phyloP scores from a whole-genome alignment of 2,888 invertebrate genomes.

The Nycteola revayana region DNA sequence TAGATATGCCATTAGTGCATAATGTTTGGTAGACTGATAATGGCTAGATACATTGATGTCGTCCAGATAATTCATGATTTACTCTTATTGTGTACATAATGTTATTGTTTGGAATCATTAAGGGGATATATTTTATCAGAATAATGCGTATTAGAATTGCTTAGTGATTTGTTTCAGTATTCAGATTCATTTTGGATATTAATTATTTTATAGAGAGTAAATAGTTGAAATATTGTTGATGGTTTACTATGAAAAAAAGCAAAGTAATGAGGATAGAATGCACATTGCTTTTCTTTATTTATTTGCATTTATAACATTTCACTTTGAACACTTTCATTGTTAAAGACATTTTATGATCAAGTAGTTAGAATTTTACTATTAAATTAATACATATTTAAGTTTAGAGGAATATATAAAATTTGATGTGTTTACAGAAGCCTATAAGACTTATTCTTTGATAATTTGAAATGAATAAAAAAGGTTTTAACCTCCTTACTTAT shows the following conservation, averaged over 20 bases:
- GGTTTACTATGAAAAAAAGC: too few relatives aligned
- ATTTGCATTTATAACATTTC: slow-evolving; percentile 39
- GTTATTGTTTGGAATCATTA: slow-evolving; percentile 10
- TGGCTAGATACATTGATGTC: slow-evolving; percentile 19
- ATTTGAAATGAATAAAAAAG: too few relatives aligned
- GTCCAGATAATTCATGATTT: slow-evolving; percentile 16
- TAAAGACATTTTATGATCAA: slow-evolving; percentile 14
- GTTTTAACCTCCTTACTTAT: too few relatives aligned
- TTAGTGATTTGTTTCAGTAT: too few relatives aligned
- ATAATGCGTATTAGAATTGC: too few relatives aligned
- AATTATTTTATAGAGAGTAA: too few relatives aligned
- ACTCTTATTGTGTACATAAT: slow-evolving; percentile 5
- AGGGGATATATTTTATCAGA: slow-evolving; percentile 27
- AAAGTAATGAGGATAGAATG: slow-evolving; percentile 27
- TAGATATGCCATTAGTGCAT: slow-evolving; percentile 28
- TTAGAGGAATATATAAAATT: slow-evolving; percentile 25
- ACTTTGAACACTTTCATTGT: slow-evolving; percentile 16
- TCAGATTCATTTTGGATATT: too few relatives aligned
- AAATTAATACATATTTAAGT: slow-evolving; percentile 1
- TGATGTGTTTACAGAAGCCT: too few relatives aligned
- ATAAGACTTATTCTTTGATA: too few relatives aligned
- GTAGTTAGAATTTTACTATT: slow-evolving; percentile 13
- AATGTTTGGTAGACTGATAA: slow-evolving; percentile 23
- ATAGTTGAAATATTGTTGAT: too few relatives aligned
- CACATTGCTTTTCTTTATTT: slow-evolving; percentile 52